phyloP scores from a whole-genome alignment of 2,113 vertebrate species.

The Zosterops japonicus region DNA sequence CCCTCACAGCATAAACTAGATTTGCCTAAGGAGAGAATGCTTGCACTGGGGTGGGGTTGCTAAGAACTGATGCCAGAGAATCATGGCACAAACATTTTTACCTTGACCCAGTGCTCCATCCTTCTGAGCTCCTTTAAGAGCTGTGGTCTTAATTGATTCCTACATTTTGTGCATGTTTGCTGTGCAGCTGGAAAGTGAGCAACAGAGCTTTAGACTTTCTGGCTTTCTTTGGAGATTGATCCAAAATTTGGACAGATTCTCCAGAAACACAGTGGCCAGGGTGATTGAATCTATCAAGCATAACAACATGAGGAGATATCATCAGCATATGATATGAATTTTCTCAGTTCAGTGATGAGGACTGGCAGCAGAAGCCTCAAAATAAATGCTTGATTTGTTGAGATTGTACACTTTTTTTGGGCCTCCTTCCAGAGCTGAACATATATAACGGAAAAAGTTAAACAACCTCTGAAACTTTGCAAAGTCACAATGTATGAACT shows the following conservation, averaged over 20 bases:
- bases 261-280: neutral
- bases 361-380: constrained; percentile 11
- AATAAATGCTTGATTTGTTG: neutral
- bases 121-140: neutral
- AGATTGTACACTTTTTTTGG: neutral
- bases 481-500: neutral
- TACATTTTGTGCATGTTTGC: neutral
- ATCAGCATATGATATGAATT: neutral
- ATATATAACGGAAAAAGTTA: neutral
- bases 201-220: neutral
- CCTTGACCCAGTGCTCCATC: neutral
- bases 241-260: neutral
- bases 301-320: neutral
- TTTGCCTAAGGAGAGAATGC: neutral
- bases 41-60: neutral
- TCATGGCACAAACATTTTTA: neutral
- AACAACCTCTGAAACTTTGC: neutral
- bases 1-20: neutral
- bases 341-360: neutral
- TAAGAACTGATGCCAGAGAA: neutral
- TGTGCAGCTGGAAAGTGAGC: neutral
- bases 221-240: neutral
- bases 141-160: neutral
- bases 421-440: neutral
- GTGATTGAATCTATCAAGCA: constrained; percentile 4